Conservation (phyloP, 2,113 vertebrate genomes). For the Scatophagus argus region DNA sequence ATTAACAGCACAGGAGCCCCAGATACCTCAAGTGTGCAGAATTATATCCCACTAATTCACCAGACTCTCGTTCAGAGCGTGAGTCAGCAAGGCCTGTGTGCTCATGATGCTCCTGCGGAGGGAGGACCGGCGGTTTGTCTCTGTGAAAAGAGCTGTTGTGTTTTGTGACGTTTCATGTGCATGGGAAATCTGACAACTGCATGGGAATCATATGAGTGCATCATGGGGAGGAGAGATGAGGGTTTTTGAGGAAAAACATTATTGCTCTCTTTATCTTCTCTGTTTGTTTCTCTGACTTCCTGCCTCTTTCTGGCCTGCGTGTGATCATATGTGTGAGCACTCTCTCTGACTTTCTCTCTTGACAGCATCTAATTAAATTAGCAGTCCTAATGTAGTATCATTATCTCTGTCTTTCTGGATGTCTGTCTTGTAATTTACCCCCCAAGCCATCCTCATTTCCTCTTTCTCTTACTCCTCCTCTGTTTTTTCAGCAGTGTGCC, state of each 20-base stretch:
- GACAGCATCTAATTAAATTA: slow-evolving; percentile 32
- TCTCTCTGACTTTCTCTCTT: slow-evolving; percentile 12
- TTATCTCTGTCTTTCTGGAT: slow-evolving; percentile 9
- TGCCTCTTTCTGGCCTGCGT: neutral
- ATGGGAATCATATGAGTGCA: slow-evolving; percentile 50
- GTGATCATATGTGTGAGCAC: neutral
- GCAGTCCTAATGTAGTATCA: slow-evolving; percentile 3
- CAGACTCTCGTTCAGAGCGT: slow-evolving; percentile 47
- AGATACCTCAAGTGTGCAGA: slow-evolving; percentile 50
- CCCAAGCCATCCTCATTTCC: neutral
- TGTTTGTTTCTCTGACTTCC: neutral
- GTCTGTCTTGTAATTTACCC: neutral
- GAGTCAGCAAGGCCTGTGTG: slow-evolving; percentile 75
- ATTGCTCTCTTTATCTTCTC: neutral
- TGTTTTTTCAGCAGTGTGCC: neutral
- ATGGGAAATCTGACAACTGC: slow-evolving; percentile 4
- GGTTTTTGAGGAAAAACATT: slow-evolving; percentile 1
- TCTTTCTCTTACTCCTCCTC: neutral
- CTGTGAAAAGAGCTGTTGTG: slow-evolving; percentile 56
- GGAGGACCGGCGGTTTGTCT: slow-evolving; percentile 28
- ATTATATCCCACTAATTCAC: slow-evolving; percentile 53
- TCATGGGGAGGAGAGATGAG: slow-evolving; percentile 11
- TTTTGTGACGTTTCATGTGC: slow-evolving; percentile 34
- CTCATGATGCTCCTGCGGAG: slow-evolving; percentile 33
- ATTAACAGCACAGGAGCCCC: slow-evolving; percentile 33